A percentile compares a stretch with the other conserved stretches of the same genome.
Conservation (phyloP, 2,113 vertebrate species). For the Myotis lucifugus region DNA sequence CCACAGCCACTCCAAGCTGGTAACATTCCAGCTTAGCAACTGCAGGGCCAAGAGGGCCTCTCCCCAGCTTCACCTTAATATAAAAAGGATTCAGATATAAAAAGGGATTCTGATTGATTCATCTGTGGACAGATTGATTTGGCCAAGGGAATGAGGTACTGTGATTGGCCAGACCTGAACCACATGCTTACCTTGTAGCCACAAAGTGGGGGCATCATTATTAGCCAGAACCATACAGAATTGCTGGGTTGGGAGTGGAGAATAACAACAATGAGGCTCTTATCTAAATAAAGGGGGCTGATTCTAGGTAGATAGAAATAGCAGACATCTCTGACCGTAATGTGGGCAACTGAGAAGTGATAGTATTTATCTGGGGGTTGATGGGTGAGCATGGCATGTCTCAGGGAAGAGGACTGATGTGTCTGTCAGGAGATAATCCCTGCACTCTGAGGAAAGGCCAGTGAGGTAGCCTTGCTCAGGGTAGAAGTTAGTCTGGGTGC, state of each 20-base stretch:
- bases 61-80: background rate
- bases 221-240: background rate
- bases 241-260: background rate
- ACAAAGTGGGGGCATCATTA: background rate
- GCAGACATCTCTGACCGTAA: background rate
- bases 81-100: background rate
- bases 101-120: background rate
- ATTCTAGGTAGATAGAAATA: background rate
- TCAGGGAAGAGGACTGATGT: background rate
- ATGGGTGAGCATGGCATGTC: fast-evolving
- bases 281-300: background rate
- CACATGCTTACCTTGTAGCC: background rate
- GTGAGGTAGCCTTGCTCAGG: background rate
- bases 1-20: background rate
- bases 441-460: background rate
- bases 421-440: background rate
- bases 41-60: background rate
- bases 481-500: background rate
- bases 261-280: background rate
- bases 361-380: background rate
- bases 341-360: background rate
- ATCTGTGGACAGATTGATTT: background rate
- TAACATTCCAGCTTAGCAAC: background rate
- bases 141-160: background rate
- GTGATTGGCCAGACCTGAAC: background rate